phyloP scores from a whole-genome alignment of 2,888 invertebrate genomes.

The Andrena praecox region DNA sequence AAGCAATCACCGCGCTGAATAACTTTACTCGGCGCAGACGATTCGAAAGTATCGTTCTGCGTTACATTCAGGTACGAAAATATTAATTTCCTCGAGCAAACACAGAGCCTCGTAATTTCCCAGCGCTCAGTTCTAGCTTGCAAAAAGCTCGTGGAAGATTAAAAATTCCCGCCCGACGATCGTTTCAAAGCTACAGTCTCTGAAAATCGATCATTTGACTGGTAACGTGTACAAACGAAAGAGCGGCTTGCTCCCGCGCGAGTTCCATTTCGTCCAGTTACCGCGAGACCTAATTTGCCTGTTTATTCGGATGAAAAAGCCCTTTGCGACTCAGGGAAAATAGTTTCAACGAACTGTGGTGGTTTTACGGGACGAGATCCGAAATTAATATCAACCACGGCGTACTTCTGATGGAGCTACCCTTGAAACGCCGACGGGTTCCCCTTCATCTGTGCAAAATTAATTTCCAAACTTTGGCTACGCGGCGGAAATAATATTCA shows the following conservation, averaged over 20 bases:
- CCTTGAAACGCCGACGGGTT: neutral
- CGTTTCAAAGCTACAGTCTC: neutral
- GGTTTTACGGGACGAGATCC: neutral
- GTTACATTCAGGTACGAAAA: no score
- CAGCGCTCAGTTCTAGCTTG: neutral
- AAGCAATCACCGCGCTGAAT: neutral
- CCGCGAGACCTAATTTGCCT: neutral
- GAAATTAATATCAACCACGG: slow-evolving; percentile 1
- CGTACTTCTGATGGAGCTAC: neutral
- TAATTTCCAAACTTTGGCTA: neutral
- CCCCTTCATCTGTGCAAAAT: slow-evolving; percentile 11
- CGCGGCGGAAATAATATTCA: neutral
- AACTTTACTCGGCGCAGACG: neutral
- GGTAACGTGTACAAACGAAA: neutral
- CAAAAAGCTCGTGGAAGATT: neutral
- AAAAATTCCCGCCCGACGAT: neutral
- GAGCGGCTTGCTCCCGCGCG: neutral
- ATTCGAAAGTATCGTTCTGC: neutral
- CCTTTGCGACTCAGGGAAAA: neutral
- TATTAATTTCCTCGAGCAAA: no score
- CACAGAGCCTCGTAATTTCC: neutral
- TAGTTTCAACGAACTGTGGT: neutral
- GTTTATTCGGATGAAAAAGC: neutral
- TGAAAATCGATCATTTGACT: neutral
- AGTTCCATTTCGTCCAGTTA: neutral